Evolutionary conservation across 2,797 vertebrate genomes (phyloP), one percentile per base, ranked within the genome.

Genomic region (Vipera latastei): DNA sequence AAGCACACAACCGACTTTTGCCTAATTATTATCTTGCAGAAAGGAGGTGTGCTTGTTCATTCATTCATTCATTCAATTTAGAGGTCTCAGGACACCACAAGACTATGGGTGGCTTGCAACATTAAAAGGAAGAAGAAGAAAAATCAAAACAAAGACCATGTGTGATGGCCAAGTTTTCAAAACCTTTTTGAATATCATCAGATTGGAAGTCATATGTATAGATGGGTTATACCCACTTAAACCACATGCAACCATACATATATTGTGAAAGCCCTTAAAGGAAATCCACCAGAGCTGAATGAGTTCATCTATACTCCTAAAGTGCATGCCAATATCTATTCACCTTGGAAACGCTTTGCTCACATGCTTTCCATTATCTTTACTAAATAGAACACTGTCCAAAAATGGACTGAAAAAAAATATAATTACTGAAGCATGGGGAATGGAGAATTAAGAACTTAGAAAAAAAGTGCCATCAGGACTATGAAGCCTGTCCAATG

Each of bases 391-490:
- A 1, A 2, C 38, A 83, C n/a, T 90, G 61, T 92, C 0, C 93
- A 94, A 90, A 56, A 95, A 3, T 18, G 28, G 16, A 89, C 59
- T 89, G 89, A 95, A 92, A 60, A 95, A 60, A 95, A 96, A 83
- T 92, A 94, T 94, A 95, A 93, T 92, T 96, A 32, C 88, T 89
- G 65, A 11, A 0, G 2, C 0, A 4, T 90, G 86, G 91, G 92
- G 88, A 95, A 93, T 60, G 22, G 26, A 0, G 90, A 63, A 20
- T 48, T 65, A 95, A 26, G 69, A 95, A 20, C 56, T 94, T 93
- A 55, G 44, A 11, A 26, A 8, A 61, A 48, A 63, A 57, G 92
- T 65, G 14, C 55, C 55, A 88, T 28, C n/a, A 92, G 89, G 94
- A 93, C 26, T 86, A 18, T 5, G 60, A 0, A 0, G 65, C 38